phyloP scores from a whole-genome alignment of 2,797 vertebrate genomes.

The Protosalanx chinensis region DNA sequence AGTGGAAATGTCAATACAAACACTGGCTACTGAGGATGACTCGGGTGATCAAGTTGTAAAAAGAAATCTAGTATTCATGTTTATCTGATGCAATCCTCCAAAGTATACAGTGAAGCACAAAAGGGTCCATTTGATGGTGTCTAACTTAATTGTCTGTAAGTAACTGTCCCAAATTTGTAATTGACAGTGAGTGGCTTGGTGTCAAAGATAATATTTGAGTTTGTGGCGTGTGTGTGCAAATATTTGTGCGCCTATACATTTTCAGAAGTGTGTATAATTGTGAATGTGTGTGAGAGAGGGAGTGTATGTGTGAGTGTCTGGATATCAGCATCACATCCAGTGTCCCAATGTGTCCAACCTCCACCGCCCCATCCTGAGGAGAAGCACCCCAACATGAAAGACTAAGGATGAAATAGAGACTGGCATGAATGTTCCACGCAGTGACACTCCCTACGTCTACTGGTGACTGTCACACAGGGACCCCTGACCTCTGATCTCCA shows the following conservation, averaged over 20 bases:
- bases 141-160: slow-evolving; percentile 65
- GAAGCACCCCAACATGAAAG: slow-evolving; percentile 17
- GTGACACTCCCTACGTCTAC: background rate
- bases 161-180: slow-evolving; percentile 53
- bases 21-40: background rate
- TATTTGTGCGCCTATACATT: slow-evolving; percentile 12
- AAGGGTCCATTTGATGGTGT: slow-evolving; percentile 64
- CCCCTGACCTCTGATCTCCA: slow-evolving; percentile 23
- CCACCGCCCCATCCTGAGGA: slow-evolving; percentile 30
- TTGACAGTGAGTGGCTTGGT: slow-evolving; percentile 54
- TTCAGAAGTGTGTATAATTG: slow-evolving; percentile 26
- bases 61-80: slow-evolving; percentile 50
- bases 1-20: background rate
- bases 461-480: slow-evolving; percentile 27
- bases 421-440: slow-evolving; percentile 24
- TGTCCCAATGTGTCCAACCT: slow-evolving; percentile 39
- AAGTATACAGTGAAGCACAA: slow-evolving; percentile 67
- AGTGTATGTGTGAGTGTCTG: slow-evolving; percentile 34
- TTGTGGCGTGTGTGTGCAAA: slow-evolving; percentile 18
- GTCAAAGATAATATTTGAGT: slow-evolving; percentile 8
- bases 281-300: slow-evolving; percentile 18
- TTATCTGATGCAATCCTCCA: slow-evolving; percentile 68
- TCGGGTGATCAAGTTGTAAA: slow-evolving; percentile 13
- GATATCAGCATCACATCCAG: slow-evolving; percentile 51
- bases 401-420: slow-evolving; percentile 21